Percentiles rank a stretch among this genome's conserved stretches.
These are phyloP conservation scores for Saxicola maurus DNA, from an alignment of 2,797 vertebrate genomes.

Conservation along the genomic window DNA sequence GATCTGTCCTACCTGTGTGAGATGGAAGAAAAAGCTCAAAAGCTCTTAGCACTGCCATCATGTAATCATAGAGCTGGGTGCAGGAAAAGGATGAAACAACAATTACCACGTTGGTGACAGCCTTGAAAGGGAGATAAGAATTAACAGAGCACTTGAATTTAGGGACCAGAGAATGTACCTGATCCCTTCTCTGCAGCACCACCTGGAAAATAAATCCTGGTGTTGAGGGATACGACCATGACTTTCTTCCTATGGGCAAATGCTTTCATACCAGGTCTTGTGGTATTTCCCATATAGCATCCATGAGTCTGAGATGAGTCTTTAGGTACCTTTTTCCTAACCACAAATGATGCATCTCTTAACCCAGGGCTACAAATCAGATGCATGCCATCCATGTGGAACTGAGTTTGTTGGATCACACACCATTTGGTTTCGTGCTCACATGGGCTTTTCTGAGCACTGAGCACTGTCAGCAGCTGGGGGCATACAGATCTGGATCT, in stretches of 20 bases:
- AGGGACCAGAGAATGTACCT: fast-evolving
- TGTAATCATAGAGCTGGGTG: neutral
- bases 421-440: fast-evolving
- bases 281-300: fast-evolving
- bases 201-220: neutral
- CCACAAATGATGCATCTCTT: fast-evolving
- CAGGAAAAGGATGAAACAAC: neutral
- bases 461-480: neutral
- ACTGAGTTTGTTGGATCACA: neutral
- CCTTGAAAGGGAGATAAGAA: neutral
- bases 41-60: neutral
- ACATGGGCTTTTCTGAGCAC: fast-evolving
- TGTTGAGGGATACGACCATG: neutral
- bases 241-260: neutral
- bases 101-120: neutral
- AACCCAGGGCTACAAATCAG: neutral
- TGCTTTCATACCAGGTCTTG: fast-evolving
- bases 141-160: neutral
- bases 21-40: neutral
- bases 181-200: neutral
- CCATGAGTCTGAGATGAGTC: fast-evolving
- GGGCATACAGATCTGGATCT: neutral
- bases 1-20: neutral
- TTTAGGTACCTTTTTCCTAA: neutral
- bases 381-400: neutral